phyloP scores from a whole-genome alignment of 2,888 invertebrate genomes.

The Watsonalla cultraria region DNA sequence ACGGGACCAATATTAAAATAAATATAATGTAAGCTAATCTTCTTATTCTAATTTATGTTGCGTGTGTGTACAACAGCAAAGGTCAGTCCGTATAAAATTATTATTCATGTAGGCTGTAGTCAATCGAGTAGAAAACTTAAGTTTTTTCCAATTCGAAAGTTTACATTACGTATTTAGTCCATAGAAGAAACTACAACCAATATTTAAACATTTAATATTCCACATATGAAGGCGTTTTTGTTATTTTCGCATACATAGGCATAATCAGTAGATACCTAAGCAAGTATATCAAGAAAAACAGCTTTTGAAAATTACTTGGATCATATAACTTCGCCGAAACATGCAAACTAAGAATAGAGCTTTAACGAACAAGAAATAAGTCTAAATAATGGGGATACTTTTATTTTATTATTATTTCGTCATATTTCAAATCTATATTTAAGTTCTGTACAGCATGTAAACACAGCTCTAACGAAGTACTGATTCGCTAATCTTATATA shows the following conservation, averaged over 20 bases:
- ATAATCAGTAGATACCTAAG: too few relatives aligned
- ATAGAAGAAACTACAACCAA: slow-evolving; percentile 5
- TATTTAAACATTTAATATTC: slow-evolving; percentile 29
- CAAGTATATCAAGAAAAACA: slow-evolving; percentile 15
- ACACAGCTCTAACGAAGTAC: slow-evolving; percentile 4
- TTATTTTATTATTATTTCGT: slow-evolving; percentile 37
- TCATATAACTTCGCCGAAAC: slow-evolving; percentile 50
- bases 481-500: too few relatives aligned
- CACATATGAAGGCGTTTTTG: slow-evolving; percentile 7
- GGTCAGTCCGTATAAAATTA: slow-evolving; percentile 37
- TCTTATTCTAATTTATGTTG: slow-evolving; percentile 19
- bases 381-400: slow-evolving; percentile 61
- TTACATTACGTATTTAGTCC: background rate
- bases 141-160: background rate
- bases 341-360: slow-evolving; percentile 56
- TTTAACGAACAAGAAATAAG: slow-evolving; percentile 60
- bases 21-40: slow-evolving; percentile 24
- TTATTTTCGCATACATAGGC: slow-evolving; percentile 10
- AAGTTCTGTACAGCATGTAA: slow-evolving; percentile 24
- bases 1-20: slow-evolving; percentile 8
- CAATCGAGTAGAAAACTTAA: too few relatives aligned
- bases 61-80: slow-evolving; percentile 32
- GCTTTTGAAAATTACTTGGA: slow-evolving; percentile 30
- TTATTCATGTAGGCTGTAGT: slow-evolving; percentile 6
- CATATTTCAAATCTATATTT: slow-evolving; percentile 35